Evolutionary conservation across 2,113 vertebrate genomes (phyloP), one percentile per base, ranked within the genome.

Genomic region (Lycocorax pyrrhopterus): DNA sequence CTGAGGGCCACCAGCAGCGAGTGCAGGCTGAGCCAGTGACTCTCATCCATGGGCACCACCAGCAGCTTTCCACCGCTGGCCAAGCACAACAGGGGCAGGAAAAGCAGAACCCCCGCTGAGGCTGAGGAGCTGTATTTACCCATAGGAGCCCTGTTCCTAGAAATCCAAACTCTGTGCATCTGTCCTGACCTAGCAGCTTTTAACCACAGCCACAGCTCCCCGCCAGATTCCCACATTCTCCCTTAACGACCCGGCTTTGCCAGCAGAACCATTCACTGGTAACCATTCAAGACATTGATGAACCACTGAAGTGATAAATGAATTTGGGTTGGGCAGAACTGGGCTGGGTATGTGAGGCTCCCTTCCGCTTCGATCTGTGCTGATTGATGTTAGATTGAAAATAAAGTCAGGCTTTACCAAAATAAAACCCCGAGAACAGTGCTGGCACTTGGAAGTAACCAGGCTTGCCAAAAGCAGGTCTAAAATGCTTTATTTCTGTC

Each of bases 31-130:
- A 98, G 95, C 98, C 99, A 99, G 55, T 98, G 98, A 62, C 98
- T 99, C 44, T 98, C 98, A 4, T 99, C 99, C 82, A 98, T 55
- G 0, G 99, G 98, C 10, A 99, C 39, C 91, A 98, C 97, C 87
- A 99, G 71, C 63, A 99, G 76, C 63, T 97, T 98, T 13, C 98
- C 98, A 5, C 93, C 89, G 16, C 21, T 2, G 0, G 71, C 75
- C 7, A 10, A 51, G 15, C 43, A 27, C 44, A 93, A 14, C 14
- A 3, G 80, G 32, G 6, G 17, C 46, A 64, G 79, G 43, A 92
- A 82, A 35, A 96, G 52, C 35, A 97, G 79, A 51, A 96, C 17
- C 39, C 39, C 39, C 39, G 39, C 39, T 4, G 1, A 27, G 44
- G 44, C 56, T 17, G 51, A 37, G 30, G 4, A 69, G 51, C 26